Evolutionary conservation across 2,888 invertebrate species (phyloP), one percentile per base, ranked within the genome.

Genomic region (Drosophila pseudotakahashii): DNA sequence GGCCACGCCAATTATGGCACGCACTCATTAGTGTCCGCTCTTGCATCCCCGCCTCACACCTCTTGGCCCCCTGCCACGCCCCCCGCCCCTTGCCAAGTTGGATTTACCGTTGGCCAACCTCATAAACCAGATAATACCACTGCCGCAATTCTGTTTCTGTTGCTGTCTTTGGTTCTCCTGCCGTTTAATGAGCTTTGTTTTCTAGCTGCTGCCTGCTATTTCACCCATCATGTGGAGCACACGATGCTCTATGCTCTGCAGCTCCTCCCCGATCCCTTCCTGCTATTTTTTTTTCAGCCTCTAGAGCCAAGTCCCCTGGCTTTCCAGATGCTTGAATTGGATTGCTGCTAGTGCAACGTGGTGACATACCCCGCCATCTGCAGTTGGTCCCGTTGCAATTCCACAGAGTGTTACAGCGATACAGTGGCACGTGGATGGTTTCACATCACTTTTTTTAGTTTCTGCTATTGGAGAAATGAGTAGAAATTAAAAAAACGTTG

Each of bases 61-160:
- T 19, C 19, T 16, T n/a, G n/a, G n/a, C 39, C 14, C 14, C 51
- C 41, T 10, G 14, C 36, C 23, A 23, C 47, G 32, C 32, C 42
- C 16, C 48, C 30, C 58, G 23, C 51, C 55, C 37, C 60, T 14
- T 2, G 30, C 30, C 45, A 47, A 10, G 30, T 64, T 42, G 50
- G 67, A 47, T 78, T 81, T 84, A 84, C 84, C 77, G 82, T 82
- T 81, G 70, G 26, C 47, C 74, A 81, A 79, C 76, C 84, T 82
- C 74, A 74, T 80, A 79, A 78, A 71, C 78, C 73, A 77, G 79
- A 75, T 83, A 76, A 73, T 75, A 62, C 61, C 71, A 44, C 45
- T 51, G 60, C 60, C 60, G 70, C 75, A 71, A 71, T 75, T 74
- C 64, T 75, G 66, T 37, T 68, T 55, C 50, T 50, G 63, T 34